These are phyloP conservation scores for Lipotes vexillifer DNA, from an alignment of 2,113 vertebrate genomes.

Conservation along the genomic window DNA sequence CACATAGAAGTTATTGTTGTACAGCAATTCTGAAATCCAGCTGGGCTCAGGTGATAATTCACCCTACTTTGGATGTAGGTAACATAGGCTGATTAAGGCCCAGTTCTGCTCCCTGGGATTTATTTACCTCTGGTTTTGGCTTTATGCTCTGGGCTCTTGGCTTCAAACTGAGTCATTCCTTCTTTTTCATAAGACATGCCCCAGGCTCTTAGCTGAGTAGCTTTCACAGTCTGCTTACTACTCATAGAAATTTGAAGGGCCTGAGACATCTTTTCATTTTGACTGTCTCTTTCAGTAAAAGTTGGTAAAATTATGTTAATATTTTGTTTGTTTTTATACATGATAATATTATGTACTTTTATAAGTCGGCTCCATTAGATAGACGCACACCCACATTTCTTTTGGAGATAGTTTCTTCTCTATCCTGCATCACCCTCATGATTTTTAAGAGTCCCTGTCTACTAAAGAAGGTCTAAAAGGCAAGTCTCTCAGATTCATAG, in stretches of 20 bases:
- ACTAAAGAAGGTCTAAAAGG: neutral
- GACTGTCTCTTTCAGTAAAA: neutral
- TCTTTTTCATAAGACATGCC: neutral
- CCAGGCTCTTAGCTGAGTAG: neutral
- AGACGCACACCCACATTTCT: neutral
- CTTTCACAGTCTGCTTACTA: neutral
- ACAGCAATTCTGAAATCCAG: neutral
- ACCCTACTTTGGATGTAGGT: neutral
- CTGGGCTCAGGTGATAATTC: neutral
- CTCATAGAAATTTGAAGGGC: neutral
- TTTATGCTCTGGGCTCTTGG: neutral
- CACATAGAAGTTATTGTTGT: neutral
- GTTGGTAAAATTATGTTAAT: neutral
- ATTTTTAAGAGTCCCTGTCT: neutral
- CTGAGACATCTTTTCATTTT: neutral
- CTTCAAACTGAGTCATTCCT: neutral
- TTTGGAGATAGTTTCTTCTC: neutral
- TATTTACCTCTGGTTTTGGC: neutral
- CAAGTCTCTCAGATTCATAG: neutral
- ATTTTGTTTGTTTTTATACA: neutral
- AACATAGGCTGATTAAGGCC: neutral
- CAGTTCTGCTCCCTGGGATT: neutral
- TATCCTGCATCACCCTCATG: neutral
- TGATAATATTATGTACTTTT: accelerated
- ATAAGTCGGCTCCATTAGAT: neutral